Evolutionary conservation across 1,140 invertebrate species (phyloP).

Genomic region (Paracyclopina nana): DNA sequence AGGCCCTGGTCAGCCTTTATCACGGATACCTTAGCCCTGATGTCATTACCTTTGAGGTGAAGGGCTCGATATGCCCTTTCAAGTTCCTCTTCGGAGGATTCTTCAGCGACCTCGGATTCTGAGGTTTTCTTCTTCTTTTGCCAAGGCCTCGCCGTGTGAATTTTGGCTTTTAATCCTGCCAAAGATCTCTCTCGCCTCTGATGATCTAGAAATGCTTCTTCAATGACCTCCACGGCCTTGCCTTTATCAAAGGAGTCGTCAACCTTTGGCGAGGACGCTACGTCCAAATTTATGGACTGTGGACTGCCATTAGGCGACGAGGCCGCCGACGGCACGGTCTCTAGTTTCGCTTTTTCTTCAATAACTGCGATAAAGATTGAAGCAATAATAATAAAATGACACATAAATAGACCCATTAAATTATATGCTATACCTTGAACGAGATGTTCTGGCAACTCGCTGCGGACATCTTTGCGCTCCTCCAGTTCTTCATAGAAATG

Average conservation of each 20-base stretch:
- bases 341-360: too few relatives aligned
- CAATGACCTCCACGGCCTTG: not conserved
- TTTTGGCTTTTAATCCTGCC: not conserved
- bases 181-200: not conserved
- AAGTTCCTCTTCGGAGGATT: slow-evolving; percentile 2
- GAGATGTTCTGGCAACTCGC: too few relatives aligned
- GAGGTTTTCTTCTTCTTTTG: slow-evolving; percentile 2
- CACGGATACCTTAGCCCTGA: not conserved
- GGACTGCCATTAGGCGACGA: too few relatives aligned
- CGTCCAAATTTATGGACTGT: too few relatives aligned
- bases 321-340: not conserved
- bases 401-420: too few relatives aligned
- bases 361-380: too few relatives aligned
- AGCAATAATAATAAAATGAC: too few relatives aligned
- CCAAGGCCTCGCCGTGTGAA: slow-evolving; percentile 6
- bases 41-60: too few relatives aligned
- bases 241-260: too few relatives aligned
- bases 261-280: too few relatives aligned
- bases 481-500: slow-evolving; percentile 15
- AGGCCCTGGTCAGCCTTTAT: not conserved
- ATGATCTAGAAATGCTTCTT: not conserved
- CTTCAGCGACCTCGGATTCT: not conserved
- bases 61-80: not conserved
- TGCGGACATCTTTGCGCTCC: too few relatives aligned
- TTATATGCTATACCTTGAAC: too few relatives aligned